Percentiles rank a stretch among this genome's conserved stretches.
phyloP scores from a whole-genome alignment of 2,113 vertebrate species.

The Turdus rufiventris region DNA sequence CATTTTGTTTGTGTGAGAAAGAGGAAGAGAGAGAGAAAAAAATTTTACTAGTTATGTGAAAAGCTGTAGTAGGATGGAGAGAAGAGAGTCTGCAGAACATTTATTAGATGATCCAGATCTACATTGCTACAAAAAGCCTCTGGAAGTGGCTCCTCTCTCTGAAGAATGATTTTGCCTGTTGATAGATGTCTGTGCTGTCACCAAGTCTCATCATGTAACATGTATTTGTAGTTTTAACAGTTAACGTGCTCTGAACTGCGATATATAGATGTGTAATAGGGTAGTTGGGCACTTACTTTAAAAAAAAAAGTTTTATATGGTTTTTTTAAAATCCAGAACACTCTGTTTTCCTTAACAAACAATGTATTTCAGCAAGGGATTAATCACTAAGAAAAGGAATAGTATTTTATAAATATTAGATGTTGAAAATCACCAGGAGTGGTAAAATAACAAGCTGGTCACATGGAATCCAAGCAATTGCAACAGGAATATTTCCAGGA shows the following conservation, averaged over 20 bases:
- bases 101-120: not conserved
- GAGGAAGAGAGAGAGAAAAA: not conserved
- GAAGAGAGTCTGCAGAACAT: not conserved
- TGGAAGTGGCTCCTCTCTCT: accelerated
- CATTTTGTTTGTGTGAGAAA: not conserved
- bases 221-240: not conserved
- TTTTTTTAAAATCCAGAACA: not conserved
- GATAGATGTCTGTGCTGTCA: not conserved
- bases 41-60: not conserved
- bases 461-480: not conserved
- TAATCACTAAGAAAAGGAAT: not conserved
- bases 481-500: not conserved
- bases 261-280: not conserved
- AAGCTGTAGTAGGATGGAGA: not conserved
- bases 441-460: not conserved
- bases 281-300: not conserved
- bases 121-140: not conserved
- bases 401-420: not conserved
- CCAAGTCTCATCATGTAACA: not conserved
- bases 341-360: not conserved
- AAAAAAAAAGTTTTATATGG: not conserved
- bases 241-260: not conserved
- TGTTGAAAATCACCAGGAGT: not conserved
- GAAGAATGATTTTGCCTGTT: not conserved
- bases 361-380: not conserved